A percentile compares a stretch with the other conserved stretches of the same genome.
These are phyloP conservation scores for Elachura formosa DNA, from an alignment of 2,113 vertebrate genomes.

Conservation along the genomic window DNA sequence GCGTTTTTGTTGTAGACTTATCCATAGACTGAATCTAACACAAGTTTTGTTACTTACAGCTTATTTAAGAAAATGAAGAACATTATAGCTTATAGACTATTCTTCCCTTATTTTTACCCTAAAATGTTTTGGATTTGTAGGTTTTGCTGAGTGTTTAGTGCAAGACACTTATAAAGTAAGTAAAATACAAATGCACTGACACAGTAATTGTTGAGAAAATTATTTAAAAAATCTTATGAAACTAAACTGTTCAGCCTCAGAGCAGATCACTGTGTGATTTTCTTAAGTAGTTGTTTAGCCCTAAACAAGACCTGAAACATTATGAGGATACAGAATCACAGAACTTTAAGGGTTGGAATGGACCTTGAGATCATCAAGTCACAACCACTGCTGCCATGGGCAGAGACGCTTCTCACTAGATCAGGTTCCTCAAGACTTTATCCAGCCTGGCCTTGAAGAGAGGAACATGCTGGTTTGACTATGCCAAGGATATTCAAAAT, in stretches of 20 bases:
- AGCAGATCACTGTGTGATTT: background rate
- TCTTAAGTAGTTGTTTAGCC: background rate
- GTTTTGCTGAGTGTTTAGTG: background rate
- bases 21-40: background rate
- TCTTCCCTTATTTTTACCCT: background rate
- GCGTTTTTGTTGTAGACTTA: background rate
- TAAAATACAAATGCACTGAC: background rate
- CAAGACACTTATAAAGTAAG: background rate
- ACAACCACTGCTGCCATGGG: background rate
- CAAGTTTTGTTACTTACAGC: background rate
- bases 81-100: background rate
- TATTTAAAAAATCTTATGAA: background rate
- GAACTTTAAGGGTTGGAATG: background rate
- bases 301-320: background rate
- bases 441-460: background rate
- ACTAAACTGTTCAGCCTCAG: background rate
- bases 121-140: background rate
- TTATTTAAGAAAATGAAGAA: background rate
- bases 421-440: background rate
- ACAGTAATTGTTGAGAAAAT: background rate
- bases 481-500: background rate
- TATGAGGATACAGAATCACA: background rate
- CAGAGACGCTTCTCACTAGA: background rate
- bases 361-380: background rate
- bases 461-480: background rate